Evolutionary conservation across 2,113 vertebrate species (phyloP).

Genomic region (Entelurus aequoreus): DNA sequence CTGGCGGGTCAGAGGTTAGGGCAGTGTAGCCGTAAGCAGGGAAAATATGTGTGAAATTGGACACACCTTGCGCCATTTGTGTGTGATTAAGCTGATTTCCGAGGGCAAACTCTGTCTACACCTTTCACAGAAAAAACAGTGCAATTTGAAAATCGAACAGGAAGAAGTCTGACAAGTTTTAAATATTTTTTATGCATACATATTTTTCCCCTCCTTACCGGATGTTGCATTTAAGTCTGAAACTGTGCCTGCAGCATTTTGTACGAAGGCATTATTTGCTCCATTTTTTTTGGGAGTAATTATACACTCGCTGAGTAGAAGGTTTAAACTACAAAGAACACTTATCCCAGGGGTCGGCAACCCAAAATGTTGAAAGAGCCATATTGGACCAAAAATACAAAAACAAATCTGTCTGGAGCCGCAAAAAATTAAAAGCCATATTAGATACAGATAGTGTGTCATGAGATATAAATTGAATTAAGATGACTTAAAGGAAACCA

Average conservation of each 20-base stretch:
- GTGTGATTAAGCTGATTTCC: slow-evolving; percentile 59
- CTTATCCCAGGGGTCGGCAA: no score
- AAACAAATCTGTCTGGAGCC: no score
- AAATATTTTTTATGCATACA: background rate
- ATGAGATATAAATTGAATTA: no score
- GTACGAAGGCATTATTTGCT: background rate
- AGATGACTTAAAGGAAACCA: no score
- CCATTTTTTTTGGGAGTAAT: no score
- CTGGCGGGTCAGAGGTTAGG: slow-evolving; percentile 50
- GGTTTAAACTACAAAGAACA: no score
- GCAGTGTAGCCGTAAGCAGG: slow-evolving; percentile 52
- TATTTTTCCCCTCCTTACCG: background rate
- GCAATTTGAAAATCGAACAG: slow-evolving; percentile 4
- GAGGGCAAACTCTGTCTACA: slow-evolving; percentile 54
- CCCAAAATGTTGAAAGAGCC: no score
- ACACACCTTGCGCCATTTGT: slow-evolving; percentile 56
- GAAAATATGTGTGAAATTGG: slow-evolving; percentile 51
- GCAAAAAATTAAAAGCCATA: no score
- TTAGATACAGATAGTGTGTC: no score
- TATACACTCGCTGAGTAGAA: no score
- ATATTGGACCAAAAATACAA: no score
- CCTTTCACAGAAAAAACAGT: slow-evolving; percentile 23
- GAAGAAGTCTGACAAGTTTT: background rate
- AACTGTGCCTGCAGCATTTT: background rate
- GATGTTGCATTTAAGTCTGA: background rate